These are phyloP conservation scores for Aleadryas rufinucha DNA, from an alignment of 2,113 vertebrate genomes.

Conservation along the genomic window DNA sequence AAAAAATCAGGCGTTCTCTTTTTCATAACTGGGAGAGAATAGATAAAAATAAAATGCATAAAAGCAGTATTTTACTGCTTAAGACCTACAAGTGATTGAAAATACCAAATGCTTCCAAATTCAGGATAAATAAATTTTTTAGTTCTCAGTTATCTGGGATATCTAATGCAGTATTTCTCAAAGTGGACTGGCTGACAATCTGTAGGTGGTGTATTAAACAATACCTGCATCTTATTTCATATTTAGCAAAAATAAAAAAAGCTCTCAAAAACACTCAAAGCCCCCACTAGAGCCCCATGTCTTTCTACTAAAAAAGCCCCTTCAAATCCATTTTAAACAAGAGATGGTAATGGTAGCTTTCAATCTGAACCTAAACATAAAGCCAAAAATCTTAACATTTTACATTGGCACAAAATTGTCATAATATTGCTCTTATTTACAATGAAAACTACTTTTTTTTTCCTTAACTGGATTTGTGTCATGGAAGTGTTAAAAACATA, in stretches of 20 bases:
- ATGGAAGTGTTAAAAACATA: constrained; percentile 61
- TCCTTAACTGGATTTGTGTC: constrained; percentile 54
- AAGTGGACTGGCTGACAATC: constrained; percentile 40
- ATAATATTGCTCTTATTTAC: constrained; percentile 72
- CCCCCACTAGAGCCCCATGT: not conserved
- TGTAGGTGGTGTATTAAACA: not conserved
- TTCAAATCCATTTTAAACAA: constrained; percentile 49
- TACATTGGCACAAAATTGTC: constrained; percentile 68
- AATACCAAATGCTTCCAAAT: not conserved
- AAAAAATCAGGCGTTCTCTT: not conserved
- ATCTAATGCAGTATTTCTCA: not conserved
- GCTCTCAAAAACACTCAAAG: constrained; percentile 8
- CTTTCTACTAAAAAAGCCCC: not conserved
- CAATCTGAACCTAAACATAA: constrained; percentile 52
- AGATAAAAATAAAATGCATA: not conserved
- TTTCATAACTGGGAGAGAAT: not conserved
- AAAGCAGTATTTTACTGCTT: not conserved
- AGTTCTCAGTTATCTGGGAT: not conserved
- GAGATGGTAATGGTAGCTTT: constrained; percentile 42
- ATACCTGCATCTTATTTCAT: constrained; percentile 24
- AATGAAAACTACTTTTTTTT: constrained; percentile 48
- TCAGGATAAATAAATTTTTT: not conserved
- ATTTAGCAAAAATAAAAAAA: constrained; percentile 45
- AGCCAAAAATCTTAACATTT: constrained; percentile 34
- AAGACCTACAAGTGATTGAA: not conserved